Conservation (phyloP, 2,113 vertebrate genomes). For the Nerophis ophidion region DNA sequence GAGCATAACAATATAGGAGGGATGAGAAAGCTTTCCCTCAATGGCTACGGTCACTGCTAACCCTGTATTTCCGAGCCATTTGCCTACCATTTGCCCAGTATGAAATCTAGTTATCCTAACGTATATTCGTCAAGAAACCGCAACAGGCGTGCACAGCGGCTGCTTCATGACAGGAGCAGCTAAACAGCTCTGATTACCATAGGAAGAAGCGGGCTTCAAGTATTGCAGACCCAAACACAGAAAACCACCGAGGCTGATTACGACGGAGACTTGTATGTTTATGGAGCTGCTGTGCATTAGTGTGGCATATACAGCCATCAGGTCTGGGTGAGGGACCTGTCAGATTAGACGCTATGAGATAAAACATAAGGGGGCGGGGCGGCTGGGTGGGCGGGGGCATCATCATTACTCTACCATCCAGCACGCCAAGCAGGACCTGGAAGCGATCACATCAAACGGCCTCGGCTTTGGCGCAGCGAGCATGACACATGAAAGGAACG, state of each 20-base stretch:
- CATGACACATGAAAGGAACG: slow-evolving; percentile 63
- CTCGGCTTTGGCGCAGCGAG: slow-evolving; percentile 49
- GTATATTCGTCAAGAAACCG: slow-evolving; percentile 69
- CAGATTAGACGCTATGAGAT: slow-evolving; percentile 59
- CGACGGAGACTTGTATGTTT: slow-evolving; percentile 58
- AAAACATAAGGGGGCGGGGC: slow-evolving; percentile 34
- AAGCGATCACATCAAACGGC: slow-evolving; percentile 69
- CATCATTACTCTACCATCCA: slow-evolving; percentile 56
- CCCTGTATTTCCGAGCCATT: slow-evolving; percentile 49
- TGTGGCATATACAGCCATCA: slow-evolving; percentile 61
- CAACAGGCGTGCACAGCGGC: slow-evolving; percentile 49
- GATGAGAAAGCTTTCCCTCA: slow-evolving; percentile 22
- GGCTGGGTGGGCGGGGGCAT: slow-evolving; percentile 33
- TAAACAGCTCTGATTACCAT: slow-evolving; percentile 70
- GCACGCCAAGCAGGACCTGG: slow-evolving; percentile 55
- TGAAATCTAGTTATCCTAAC: slow-evolving; percentile 64
- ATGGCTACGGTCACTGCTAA: slow-evolving; percentile 51
- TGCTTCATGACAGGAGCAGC: slow-evolving; percentile 52
- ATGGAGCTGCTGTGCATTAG: slow-evolving; percentile 61
- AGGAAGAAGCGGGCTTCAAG: slow-evolving; percentile 50
- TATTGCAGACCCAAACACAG: slow-evolving; percentile 32
- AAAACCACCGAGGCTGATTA: slow-evolving; percentile 48
- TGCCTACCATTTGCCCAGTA: slow-evolving; percentile 58
- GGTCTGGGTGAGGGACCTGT: slow-evolving; percentile 55
- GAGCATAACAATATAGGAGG: slow-evolving; percentile 30